Base-by-base conservation (phyloP, 2,113 vertebrate genomes). In the Raja brachyura region DNA sequence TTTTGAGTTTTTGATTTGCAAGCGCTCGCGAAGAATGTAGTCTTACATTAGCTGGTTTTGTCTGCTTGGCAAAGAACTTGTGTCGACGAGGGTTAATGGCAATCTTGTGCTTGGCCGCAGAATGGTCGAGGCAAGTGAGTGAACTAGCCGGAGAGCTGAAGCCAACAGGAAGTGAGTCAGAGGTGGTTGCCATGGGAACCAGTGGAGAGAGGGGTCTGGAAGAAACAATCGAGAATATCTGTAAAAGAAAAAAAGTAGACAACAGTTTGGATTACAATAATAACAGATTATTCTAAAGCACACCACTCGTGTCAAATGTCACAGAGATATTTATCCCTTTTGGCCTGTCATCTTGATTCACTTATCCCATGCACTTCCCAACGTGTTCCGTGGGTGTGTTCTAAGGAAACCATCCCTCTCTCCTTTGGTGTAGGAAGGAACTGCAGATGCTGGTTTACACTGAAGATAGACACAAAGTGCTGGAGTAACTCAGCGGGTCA, bases 71-170 rank as follows among this genome's bases (percentile, higher is more conserved):
- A 93, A 96, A 95, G 93, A 95, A 96, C 93, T 95, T 98, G 93
- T 97, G 95, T 61, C 96, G 97, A 13, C 94, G 81, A 18, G 96
- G 96, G 68, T 96, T 96, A 93, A 99, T 95, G n/a, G 96, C 96
- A 93, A 98, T 97, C 94, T 96, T 97, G 95, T 98, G 97, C 94
- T 94, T 96, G 94, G 98, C 97, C 79, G 97, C 97, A 2, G 98
- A 97, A 94, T 96, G 97, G 94, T 98, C 96, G 95, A 99, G 96
- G 93, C 97, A 98, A 94, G 94, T 94, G 0, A 96, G 93, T 1
- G 96, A 95, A 93, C 94, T 97, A 93, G 96, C 96, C 9, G 97
- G 96, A 61, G 93, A 94, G 75, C 95, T 96, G 94, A 98, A 98
- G 94, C 97, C 97, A 93, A 95, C 0, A 4, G 95, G 95, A 95